phyloP scores from a whole-genome alignment of 2,888 invertebrate genomes.

The Sisyra nigra region DNA sequence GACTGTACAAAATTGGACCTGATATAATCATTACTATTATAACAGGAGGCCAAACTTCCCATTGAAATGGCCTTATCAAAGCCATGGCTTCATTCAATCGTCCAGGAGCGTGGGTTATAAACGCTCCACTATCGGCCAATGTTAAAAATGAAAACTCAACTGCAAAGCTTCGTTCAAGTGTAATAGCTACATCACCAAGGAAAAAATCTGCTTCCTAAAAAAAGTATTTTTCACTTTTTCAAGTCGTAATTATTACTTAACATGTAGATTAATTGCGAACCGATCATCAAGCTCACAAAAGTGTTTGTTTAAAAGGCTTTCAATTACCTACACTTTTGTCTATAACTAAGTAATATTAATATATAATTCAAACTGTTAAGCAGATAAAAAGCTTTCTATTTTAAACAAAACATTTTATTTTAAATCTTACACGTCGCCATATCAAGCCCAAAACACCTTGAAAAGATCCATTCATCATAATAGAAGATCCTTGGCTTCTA shows the following conservation, averaged over 20 bases:
- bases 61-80: conserved; percentile 53
- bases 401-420: too few species aligned
- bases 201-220: conserved; percentile 52
- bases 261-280: too few species aligned
- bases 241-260: too few species aligned
- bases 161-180: conserved; percentile 51
- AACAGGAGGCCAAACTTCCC: conserved; percentile 60
- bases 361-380: too few species aligned
- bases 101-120: conserved; percentile 57
- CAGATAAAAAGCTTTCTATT: too few species aligned
- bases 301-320: too few species aligned
- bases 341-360: too few species aligned
- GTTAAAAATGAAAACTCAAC: conserved; percentile 65
- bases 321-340: too few species aligned
- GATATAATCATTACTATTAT: conserved; percentile 44
- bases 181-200: conserved; percentile 57
- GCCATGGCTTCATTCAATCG: conserved; percentile 57
- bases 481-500: conserved; percentile 48
- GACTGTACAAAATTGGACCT: conserved; percentile 51
- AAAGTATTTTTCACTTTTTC: conserved; percentile 1
- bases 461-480: conserved; percentile 46
- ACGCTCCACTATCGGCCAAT: conserved; percentile 59
- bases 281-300: too few species aligned
- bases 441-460: conserved; percentile 56
- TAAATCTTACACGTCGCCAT: conserved; percentile 40